Percentiles rank a stretch among this genome's conserved stretches.
These are phyloP conservation scores for Meiosimyza platycephala DNA, from an alignment of 2,888 invertebrate species.

Conservation along the genomic window DNA sequence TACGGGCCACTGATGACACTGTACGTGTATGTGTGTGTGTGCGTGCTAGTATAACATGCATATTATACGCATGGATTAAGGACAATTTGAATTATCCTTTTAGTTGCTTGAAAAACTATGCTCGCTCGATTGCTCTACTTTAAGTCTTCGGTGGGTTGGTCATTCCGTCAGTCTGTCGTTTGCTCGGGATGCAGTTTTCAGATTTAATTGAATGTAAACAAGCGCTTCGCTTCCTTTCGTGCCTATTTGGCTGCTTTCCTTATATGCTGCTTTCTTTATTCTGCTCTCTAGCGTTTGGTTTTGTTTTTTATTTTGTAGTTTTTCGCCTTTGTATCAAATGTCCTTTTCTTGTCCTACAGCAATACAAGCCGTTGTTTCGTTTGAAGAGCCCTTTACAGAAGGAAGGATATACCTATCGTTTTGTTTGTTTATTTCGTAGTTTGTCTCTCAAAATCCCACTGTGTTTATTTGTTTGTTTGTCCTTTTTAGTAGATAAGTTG, in stretches of 20 bases:
- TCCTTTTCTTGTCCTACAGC: conserved; percentile 32
- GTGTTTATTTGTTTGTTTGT: conserved; percentile 8
- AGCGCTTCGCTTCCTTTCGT: conserved; percentile 19
- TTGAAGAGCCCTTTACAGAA: conserved; percentile 29
- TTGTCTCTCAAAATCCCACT: neutral
- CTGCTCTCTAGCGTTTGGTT: conserved; percentile 41
- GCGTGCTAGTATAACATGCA: neutral
- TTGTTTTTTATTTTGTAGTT: conserved; percentile 41
- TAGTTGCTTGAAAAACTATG: conserved; percentile 25
- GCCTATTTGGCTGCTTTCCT: conserved; percentile 9
- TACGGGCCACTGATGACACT: conserved; percentile 39
- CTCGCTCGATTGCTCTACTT: conserved; percentile 30
- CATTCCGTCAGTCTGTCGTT: conserved; percentile 2
- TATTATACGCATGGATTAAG: conserved; percentile 37
- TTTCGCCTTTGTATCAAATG: conserved; percentile 41
- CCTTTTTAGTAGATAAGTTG: conserved; percentile 3
- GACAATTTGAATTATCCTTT: conserved; percentile 38
- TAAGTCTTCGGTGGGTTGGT: conserved; percentile 12
- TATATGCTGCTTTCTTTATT: conserved; percentile 14
- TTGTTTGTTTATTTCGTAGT: conserved; percentile 15
- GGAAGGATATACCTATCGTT: conserved; percentile 21
- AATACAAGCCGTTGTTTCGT: conserved; percentile 30
- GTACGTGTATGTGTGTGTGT: neutral
- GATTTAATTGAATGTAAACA: conserved; percentile 36
- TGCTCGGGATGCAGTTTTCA: conserved; percentile 32